phyloP scores from a whole-genome alignment of 2,113 vertebrate genomes.

The Strix uralensis region DNA sequence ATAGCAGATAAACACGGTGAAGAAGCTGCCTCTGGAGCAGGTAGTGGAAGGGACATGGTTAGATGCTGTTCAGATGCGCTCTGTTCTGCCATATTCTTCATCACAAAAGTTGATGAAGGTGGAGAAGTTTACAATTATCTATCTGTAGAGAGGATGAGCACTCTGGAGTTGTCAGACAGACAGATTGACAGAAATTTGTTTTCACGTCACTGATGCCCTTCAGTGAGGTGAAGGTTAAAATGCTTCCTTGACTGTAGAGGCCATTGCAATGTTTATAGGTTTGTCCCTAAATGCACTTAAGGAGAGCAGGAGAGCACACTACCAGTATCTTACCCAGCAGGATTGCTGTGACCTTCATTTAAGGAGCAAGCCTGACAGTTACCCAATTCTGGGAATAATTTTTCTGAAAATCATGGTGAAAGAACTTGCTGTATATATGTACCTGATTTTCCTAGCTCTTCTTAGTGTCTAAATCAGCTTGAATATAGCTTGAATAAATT shows the following conservation, averaged over 20 bases:
- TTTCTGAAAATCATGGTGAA: neutral
- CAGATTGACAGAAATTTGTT: neutral
- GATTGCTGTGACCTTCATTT: neutral
- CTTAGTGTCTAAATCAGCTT: neutral
- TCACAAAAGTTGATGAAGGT: neutral
- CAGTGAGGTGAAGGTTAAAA: neutral
- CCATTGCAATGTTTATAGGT: neutral
- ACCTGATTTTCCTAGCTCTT: neutral
- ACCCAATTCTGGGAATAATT: neutral
- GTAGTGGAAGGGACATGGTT: neutral
- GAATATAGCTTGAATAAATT: neutral
- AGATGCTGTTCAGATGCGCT: neutral
- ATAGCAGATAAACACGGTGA: neutral
- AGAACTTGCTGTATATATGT: neutral
- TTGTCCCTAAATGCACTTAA: neutral
- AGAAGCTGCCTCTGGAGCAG: neutral
- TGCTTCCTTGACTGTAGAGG: neutral
- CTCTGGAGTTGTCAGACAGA: neutral
- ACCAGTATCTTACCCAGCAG: neutral
- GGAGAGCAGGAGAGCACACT: neutral
- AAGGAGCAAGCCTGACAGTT: neutral
- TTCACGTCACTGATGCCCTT: neutral
- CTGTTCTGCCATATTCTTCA: neutral
- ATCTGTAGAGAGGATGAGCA: neutral
- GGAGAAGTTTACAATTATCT: neutral